phyloP scores from a whole-genome alignment of 1,140 invertebrate species.

The Pantala flavescens region DNA sequence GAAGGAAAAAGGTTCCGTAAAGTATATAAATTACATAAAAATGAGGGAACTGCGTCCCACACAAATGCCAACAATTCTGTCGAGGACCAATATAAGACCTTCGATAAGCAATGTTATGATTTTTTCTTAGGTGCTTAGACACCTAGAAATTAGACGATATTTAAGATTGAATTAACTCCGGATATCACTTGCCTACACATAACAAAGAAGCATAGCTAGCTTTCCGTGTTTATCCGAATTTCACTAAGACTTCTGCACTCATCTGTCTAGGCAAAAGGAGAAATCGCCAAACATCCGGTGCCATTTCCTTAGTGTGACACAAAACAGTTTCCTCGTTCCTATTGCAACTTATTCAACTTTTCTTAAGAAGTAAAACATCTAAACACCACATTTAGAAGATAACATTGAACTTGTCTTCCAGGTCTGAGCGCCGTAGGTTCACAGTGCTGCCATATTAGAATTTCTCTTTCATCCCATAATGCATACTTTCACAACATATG shows the following conservation, averaged over 20 bases:
- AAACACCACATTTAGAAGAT: neutral
- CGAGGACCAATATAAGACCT: too few relatives aligned
- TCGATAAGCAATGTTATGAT: too few relatives aligned
- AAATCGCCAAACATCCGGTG: slow-evolving; percentile 3
- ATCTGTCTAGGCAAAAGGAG: slow-evolving; percentile 5
- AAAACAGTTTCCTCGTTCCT: neutral
- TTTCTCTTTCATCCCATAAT: slow-evolving; percentile 11
- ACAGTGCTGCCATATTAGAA: slow-evolving; percentile 13
- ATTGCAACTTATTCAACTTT: neutral
- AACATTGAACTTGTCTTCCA: neutral
- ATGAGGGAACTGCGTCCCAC: too few relatives aligned
- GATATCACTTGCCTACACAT: slow-evolving; percentile 12
- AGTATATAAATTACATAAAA: too few relatives aligned
- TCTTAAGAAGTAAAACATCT: neutral
- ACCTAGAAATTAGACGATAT: too few relatives aligned
- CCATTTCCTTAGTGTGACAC: neutral
- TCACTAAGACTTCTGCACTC: slow-evolving; percentile 1
- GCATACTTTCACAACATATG: neutral
- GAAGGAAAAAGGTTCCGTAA: too few relatives aligned
- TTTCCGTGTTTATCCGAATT: neutral
- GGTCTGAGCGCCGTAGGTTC: neutral
- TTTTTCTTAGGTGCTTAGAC: too few relatives aligned
- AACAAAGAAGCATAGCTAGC: neutral
- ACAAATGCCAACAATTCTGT: too few relatives aligned
- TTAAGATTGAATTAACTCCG: neutral